These are phyloP conservation scores for Bubo scandiacus DNA, from an alignment of 2,113 vertebrate species.

Conservation along the genomic window DNA sequence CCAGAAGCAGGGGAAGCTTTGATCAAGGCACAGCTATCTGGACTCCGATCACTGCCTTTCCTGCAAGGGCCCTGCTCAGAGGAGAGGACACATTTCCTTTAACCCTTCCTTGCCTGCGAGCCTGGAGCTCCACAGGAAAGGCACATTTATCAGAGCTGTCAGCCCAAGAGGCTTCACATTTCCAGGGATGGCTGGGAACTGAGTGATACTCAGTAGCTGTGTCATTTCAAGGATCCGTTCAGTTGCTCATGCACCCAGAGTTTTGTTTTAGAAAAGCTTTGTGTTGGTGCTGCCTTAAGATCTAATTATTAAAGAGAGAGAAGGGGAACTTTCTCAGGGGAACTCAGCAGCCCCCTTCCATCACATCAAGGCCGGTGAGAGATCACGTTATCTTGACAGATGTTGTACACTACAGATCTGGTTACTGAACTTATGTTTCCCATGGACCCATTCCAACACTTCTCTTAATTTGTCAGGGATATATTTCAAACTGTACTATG, in stretches of 20 bases:
- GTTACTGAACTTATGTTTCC: conserved; percentile 39
- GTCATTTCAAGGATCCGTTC: not conserved
- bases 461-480: conserved; percentile 12
- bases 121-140: not conserved
- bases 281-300: not conserved
- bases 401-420: conserved; percentile 26
- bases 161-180: not conserved
- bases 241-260: not conserved
- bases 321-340: not conserved
- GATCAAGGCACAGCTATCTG: conserved; percentile 13
- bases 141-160: not conserved
- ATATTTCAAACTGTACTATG: conserved; percentile 9
- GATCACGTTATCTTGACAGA: conserved; percentile 15
- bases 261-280: not conserved
- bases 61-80: not conserved
- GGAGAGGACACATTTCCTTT: not conserved
- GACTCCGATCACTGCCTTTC: not conserved
- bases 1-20: conserved; percentile 20
- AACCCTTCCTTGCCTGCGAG: not conserved
- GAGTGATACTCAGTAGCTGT: not conserved
- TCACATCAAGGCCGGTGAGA: conserved; percentile 10
- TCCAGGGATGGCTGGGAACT: not conserved
- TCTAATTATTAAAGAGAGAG: not conserved
- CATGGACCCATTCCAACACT: conserved; percentile 40
- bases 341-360: not conserved